Evolutionary conservation across 2,113 vertebrate species (phyloP), one percentile per base, ranked within the genome.

Genomic region (Poicephalus gulielmi): DNA sequence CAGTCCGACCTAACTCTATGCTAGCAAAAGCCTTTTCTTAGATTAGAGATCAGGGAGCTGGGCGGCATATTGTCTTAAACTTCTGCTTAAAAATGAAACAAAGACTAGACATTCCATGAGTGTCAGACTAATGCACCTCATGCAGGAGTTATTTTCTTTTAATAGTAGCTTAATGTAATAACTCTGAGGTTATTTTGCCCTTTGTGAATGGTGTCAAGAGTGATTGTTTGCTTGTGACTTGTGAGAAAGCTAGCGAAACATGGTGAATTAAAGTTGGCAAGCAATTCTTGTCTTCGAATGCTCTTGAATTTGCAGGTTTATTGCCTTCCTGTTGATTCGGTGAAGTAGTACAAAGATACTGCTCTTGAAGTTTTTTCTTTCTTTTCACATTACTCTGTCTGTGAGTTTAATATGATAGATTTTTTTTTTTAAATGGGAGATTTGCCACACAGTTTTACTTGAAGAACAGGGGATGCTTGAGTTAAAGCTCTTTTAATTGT

Each of bases 201-300:
- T 74, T 66, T 67, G 55, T 46, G 53, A 31, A 47, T 13, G 1
- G 11, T 83, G 35, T 70, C 46, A 44, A 44, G 33, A 52, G 20
- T 13, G 53, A 74, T 66, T 0, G 0, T 55, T 3, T 7, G 23
- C 14, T 59, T 25, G 30, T 8, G 23, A 23, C n/a, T 66, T 7
- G 8, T 75, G 52, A 82, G 27, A 68, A 49, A 60, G 9, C 7
- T n/a, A 44, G 25, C 7, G 19, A 41, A 94, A 81, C 24, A 25
- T 16, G 3, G 4, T 14, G n/a, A 53, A 73, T 62, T 78, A 5
- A 33, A 83, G 11, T 27, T 68, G 52, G 25, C n/a, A 68, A 63
- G 46, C 3, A 78, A 7, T 67, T 79, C 39, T 43, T 60, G 37
- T 6, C 17, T 86, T 55, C 24, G 33, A 55, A 71, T 55, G 25